Conservation (phyloP, 2,888 invertebrate genomes). For the Nemotelus pantherinus region DNA sequence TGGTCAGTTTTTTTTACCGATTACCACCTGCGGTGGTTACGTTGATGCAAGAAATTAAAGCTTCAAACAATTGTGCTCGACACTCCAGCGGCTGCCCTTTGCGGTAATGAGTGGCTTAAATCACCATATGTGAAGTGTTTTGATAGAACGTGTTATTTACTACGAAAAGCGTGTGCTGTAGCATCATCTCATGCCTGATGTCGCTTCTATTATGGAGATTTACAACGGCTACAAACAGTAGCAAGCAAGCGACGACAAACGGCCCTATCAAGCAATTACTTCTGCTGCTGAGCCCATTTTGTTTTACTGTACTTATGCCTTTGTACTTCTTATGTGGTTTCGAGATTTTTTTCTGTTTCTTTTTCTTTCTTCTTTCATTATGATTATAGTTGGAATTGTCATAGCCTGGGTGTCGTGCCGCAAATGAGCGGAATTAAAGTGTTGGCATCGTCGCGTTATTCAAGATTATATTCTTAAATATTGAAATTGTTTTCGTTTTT, state of each 20-base stretch:
- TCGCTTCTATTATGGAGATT: constrained; percentile 1
- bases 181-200: not conserved
- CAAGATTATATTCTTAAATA: no score
- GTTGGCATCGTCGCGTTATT: no score
- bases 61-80: not conserved
- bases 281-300: not conserved
- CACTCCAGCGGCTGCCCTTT: constrained; percentile 25
- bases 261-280: constrained; percentile 24
- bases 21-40: no score
- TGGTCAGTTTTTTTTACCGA: no score
- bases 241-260: constrained; percentile 12
- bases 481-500: no score
- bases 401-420: not conserved
- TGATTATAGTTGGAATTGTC: not conserved
- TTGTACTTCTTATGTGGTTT: constrained; percentile 13
- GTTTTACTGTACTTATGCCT: not conserved
- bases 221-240: constrained; percentile 20
- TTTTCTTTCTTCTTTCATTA: not conserved
- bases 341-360: not conserved
- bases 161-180: constrained; percentile 31
- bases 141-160: constrained; percentile 27
- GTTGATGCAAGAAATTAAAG: no score
- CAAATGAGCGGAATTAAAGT: no score
- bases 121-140: constrained; percentile 26
- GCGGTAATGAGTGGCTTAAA: constrained; percentile 11